Conservation (phyloP, 2,797 vertebrate species). For the Rhinophrynus dorsalis region DNA sequence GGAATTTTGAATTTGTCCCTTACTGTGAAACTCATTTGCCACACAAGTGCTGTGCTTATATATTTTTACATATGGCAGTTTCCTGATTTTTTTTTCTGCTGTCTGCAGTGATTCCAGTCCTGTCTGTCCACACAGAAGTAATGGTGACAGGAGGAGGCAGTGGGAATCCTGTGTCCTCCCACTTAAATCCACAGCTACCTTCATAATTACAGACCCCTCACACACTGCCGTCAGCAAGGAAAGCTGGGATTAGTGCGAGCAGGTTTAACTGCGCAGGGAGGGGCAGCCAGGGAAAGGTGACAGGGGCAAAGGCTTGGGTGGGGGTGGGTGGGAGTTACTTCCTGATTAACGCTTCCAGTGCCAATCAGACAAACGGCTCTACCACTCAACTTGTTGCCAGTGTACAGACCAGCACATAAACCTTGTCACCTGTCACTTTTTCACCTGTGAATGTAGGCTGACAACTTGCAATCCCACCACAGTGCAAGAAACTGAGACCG, state of each 20-base stretch:
- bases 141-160: neutral
- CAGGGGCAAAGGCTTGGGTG: slow-evolving; percentile 3
- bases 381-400: neutral
- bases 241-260: slow-evolving; percentile 39
- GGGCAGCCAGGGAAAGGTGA: slow-evolving; percentile 29
- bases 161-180: slow-evolving; percentile 7
- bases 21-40: too few relatives aligned
- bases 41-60: too few relatives aligned
- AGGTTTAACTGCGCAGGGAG: slow-evolving; percentile 37
- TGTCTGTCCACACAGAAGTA: neutral
- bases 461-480: neutral
- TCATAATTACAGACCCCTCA: slow-evolving; percentile 31
- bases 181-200: slow-evolving; percentile 37
- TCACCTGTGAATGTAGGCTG: neutral
- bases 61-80: too few relatives aligned
- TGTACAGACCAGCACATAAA: neutral
- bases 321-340: neutral
- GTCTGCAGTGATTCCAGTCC: neutral
- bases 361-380: neutral
- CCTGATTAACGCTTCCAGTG: slow-evolving; percentile 9
- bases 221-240: slow-evolving; percentile 36
- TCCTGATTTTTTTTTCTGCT: too few relatives aligned
- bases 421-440: neutral
- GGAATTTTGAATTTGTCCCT: too few relatives aligned
- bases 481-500: neutral